These are phyloP conservation scores for Myotis brandtii DNA, from an alignment of 2,113 vertebrate genomes.

Conservation along the genomic window DNA sequence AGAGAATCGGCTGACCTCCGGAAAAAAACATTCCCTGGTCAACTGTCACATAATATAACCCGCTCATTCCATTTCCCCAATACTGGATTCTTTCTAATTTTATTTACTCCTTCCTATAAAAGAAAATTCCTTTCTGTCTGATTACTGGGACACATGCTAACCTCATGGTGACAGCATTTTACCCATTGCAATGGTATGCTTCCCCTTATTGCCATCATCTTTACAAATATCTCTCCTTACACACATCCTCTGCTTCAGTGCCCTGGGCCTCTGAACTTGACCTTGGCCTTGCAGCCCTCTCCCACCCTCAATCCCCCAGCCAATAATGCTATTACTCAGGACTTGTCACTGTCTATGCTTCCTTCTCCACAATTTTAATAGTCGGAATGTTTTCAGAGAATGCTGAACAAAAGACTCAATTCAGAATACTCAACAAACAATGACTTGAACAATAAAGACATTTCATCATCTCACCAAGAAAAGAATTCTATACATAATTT, in stretches of 20 bases:
- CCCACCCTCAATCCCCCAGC: background rate
- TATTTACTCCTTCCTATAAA: slow-evolving; percentile 4
- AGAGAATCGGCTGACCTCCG: background rate
- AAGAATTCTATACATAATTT: background rate
- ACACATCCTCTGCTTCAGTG: background rate
- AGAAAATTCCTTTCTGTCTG: background rate
- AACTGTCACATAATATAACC: background rate
- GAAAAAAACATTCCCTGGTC: background rate
- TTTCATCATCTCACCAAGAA: background rate
- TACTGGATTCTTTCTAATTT: background rate
- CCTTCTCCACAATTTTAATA: background rate
- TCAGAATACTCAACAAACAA: background rate
- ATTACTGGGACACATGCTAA: background rate
- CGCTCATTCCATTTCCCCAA: background rate
- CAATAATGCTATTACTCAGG: background rate
- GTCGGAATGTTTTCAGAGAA: background rate
- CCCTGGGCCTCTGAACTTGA: background rate
- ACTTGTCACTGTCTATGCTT: background rate
- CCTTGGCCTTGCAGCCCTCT: background rate
- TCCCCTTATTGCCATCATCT: background rate
- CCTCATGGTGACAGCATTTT: background rate
- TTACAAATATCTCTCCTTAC: background rate
- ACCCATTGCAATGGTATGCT: fast-evolving
- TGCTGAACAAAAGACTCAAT: background rate
- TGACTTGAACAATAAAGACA: background rate